These are phyloP conservation scores for Leiothrix lutea DNA, from an alignment of 2,113 vertebrate species.

Conservation along the genomic window DNA sequence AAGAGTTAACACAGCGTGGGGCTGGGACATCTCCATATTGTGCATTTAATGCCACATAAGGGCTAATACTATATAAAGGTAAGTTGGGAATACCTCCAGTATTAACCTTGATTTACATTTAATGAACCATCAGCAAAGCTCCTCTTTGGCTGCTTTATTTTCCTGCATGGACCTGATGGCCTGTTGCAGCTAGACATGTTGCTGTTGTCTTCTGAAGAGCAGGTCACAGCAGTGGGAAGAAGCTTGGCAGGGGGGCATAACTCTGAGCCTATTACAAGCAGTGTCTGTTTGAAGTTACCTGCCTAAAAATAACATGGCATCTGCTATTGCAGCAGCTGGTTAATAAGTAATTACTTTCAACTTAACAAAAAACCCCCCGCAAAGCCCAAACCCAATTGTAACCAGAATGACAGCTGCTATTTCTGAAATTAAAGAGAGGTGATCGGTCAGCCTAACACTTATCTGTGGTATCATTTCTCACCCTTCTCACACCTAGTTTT, in stretches of 20 bases:
- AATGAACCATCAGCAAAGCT: background rate
- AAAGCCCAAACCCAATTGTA: background rate
- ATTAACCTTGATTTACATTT: background rate
- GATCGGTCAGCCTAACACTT: background rate
- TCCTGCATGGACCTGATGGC: background rate
- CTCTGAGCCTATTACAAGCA: background rate
- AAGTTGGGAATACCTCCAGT: background rate
- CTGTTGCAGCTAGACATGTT: background rate
- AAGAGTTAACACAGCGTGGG: accelerated
- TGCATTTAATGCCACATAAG: background rate
- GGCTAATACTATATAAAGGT: background rate
- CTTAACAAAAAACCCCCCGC: background rate
- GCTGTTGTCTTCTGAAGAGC: background rate
- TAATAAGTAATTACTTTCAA: background rate
- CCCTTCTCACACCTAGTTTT: background rate
- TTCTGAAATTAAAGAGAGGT: background rate
- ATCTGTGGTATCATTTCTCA: background rate
- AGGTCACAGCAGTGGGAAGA: background rate
- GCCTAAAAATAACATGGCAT: background rate
- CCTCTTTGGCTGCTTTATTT: background rate
- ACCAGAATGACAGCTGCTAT: background rate
- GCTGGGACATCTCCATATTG: background rate
- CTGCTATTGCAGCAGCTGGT: background rate
- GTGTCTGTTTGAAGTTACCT: background rate
- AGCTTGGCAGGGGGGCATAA: background rate